phyloP scores from a whole-genome alignment of 2,888 invertebrate genomes.

The Chaitophorus viminalis region DNA sequence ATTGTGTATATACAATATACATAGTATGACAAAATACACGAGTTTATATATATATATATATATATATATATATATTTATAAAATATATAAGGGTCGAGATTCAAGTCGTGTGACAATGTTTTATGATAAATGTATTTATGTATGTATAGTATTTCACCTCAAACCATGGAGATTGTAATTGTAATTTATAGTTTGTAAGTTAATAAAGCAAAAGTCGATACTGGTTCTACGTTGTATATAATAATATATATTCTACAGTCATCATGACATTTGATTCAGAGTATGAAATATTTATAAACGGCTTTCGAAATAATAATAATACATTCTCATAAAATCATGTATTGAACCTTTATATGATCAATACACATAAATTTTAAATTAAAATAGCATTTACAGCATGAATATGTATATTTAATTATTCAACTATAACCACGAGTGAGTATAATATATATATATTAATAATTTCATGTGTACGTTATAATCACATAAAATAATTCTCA shows the following conservation, averaged over 20 bases:
- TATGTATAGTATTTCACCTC: conserved; percentile 20
- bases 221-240: conserved; percentile 20
- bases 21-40: conserved; percentile 49
- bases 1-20: conserved; percentile 27
- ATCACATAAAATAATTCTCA: neutral
- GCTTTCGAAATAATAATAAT: conserved; percentile 11
- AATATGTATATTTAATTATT: neutral
- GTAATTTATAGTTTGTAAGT: conserved; percentile 49
- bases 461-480: neutral
- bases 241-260: neutral
- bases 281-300: conserved; percentile 31
- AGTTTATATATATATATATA: neutral
- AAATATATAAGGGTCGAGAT: conserved; percentile 23
- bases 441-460: neutral
- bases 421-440: neutral
- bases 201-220: conserved; percentile 55
- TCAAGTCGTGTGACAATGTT: conserved; percentile 48
- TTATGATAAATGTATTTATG: conserved; percentile 45
- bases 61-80: neutral
- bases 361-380: neutral
- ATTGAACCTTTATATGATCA: neutral
- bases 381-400: neutral
- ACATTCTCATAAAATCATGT: neutral
- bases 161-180: conserved; percentile 40
- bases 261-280: conserved; percentile 20